phyloP scores from a whole-genome alignment of 2,113 vertebrate species.

The Python bivittatus region DNA sequence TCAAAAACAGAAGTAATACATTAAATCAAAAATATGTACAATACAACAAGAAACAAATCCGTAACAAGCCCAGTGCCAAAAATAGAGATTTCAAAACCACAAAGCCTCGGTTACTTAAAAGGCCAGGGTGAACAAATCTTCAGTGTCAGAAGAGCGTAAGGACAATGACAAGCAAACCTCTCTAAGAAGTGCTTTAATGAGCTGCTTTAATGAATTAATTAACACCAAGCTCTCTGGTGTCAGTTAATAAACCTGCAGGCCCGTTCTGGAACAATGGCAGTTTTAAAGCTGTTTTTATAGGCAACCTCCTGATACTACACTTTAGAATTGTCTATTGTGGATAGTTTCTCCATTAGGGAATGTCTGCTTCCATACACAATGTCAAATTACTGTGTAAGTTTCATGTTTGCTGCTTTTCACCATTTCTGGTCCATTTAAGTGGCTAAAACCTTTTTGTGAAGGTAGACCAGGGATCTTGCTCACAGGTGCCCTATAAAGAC shows the following conservation, averaged over 20 bases:
- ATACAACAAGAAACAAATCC: not conserved
- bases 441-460: not conserved
- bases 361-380: not conserved
- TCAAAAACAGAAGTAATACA: not conserved
- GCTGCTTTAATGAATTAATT: not conserved
- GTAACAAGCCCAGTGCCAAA: not conserved
- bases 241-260: not conserved
- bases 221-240: not conserved
- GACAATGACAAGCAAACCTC: not conserved
- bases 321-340: not conserved
- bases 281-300: not conserved
- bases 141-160: not conserved
- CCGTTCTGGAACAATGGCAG: not conserved
- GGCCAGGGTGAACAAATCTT: not conserved
- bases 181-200: not conserved
- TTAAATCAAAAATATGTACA: not conserved
- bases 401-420: not conserved
- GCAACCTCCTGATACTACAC: too few species aligned
- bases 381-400: not conserved
- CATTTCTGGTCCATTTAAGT: not conserved
- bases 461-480: not conserved
- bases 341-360: not conserved
- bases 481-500: not conserved
- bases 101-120: not conserved
- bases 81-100: not conserved